These are phyloP conservation scores for Leptinotarsa undecemlineata DNA, from an alignment of 1,140 invertebrate species.

Conservation along the genomic window DNA sequence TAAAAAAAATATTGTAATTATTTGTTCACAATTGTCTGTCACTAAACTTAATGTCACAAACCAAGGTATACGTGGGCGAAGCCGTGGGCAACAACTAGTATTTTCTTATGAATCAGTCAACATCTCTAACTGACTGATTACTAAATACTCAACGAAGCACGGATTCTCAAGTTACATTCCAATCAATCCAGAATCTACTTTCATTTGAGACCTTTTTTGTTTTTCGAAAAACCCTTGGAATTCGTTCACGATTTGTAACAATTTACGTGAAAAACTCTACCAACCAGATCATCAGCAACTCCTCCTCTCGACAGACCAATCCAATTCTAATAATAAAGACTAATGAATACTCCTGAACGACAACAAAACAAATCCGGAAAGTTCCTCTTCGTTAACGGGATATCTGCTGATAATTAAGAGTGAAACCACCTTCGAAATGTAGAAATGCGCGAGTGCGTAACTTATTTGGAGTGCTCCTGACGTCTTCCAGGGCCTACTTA, in stretches of 20 bases:
- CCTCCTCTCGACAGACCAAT: background rate
- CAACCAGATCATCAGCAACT: background rate
- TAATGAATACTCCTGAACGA: conserved; percentile 19
- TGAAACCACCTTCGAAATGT: background rate
- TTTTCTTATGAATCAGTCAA: too few relatives aligned
- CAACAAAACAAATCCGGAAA: conserved; percentile 2
- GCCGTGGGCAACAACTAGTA: too few relatives aligned
- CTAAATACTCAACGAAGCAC: too few relatives aligned
- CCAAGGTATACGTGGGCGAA: too few relatives aligned
- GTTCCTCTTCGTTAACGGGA: conserved; percentile 25
- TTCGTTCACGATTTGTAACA: background rate
- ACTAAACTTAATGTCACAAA: too few relatives aligned
- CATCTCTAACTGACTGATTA: too few relatives aligned
- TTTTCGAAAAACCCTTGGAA: too few relatives aligned
- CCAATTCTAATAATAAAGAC: conserved; percentile 17
- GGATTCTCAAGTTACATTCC: too few relatives aligned
- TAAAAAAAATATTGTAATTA: too few relatives aligned
- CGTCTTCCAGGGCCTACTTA: conserved; percentile 27
- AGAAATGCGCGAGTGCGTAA: conserved; percentile 16
- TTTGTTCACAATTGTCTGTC: too few relatives aligned
- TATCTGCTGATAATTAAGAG: conserved; percentile 26
- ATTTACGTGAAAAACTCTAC: background rate
- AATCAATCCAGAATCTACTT: too few relatives aligned
- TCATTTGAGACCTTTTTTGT: too few relatives aligned
- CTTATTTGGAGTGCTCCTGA: conserved; percentile 24